A percentile compares a stretch with the other conserved stretches of the same genome.
Conservation (phyloP, 2,113 vertebrate genomes). For the Pangasianodon gigas region DNA sequence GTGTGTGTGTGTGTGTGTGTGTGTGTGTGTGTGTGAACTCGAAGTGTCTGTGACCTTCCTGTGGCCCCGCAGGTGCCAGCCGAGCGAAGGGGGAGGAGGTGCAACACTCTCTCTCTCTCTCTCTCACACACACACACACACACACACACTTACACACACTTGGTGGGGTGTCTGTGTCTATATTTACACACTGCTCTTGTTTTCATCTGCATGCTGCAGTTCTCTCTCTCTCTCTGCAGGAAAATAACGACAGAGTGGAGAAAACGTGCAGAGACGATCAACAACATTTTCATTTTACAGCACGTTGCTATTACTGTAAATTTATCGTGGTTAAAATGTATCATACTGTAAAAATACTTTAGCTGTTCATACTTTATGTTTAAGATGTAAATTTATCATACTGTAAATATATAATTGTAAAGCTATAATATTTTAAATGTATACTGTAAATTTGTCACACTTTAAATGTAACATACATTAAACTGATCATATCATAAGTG, state of each 20-base stretch:
- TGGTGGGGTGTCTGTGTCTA: conserved; percentile 6
- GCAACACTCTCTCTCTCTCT: not conserved
- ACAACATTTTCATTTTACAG: not conserved
- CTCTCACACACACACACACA: conserved; percentile 9
- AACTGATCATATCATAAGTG: no score
- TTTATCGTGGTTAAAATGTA: not conserved
- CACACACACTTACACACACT: conserved; percentile 11
- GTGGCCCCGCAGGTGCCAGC: conserved; percentile 35
- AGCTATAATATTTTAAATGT: not conserved
- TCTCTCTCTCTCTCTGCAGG: not conserved
- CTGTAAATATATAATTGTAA: not conserved
- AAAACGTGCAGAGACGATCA: not conserved
- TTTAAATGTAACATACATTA: not conserved
- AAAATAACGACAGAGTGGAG: not conserved
- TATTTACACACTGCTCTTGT: conserved; percentile 25
- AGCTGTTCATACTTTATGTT: not conserved
- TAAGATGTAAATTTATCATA: not conserved
- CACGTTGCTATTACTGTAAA: not conserved
- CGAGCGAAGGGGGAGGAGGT: conserved; percentile 18
- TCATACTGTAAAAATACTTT: not conserved
- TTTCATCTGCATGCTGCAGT: conserved; percentile 3
- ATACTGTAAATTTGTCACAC: not conserved
- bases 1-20: conserved; percentile 29
- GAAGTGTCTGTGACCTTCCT: not conserved
- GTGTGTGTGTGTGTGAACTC: conserved; percentile 5